Base-by-base conservation (phyloP, 2,113 vertebrate genomes). In the Mellivora capensis region DNA sequence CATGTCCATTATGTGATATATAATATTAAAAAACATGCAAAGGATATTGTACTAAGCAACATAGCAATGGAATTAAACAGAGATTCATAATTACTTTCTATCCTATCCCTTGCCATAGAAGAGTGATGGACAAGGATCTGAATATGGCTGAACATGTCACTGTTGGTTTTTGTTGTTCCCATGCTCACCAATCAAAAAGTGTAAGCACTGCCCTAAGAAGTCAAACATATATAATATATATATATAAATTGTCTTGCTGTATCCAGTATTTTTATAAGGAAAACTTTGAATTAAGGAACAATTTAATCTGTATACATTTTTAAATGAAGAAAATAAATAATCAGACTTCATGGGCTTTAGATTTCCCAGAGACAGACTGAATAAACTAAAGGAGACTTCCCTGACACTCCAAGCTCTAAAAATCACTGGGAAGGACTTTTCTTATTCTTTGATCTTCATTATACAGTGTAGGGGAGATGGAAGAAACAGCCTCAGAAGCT, bases 311-410 rank as follows among this genome's bases (percentile, higher is more conserved):
- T 77, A n/a, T 21, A 15, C 42, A 64, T 47, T 67, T 91, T 92
- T 82, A 31, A 86, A 87, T 10, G 37, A 77, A 72, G 13, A 83
- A 29, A 76, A 42, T 81, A 4, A 69, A 3, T 61, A 23, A 44
- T 89, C 14, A 39, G 11, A 25, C 13, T 9, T 61, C 87, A 37
- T 5, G n/a, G 71, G 12, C 2, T 61, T 87, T 39, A 80, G 14
- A 54, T 89, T 91, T 94, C 81, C 27, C 7, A 85, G 37, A 67
- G 29, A 44, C 39, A 71, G 15, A 6, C 57, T 88, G 39, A 90
- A 84, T 64, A 12, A 95, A 39, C 13, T 49, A 83, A 54, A 85
- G 25, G 23, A 25, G n/a, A 69, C 0, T 57, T 64, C 37, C 74
- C 14, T 64, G 42, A 49, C 39, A 64, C 29, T 71, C 2, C 3